A percentile compares a stretch with the other conserved stretches of the same genome.
Evolutionary conservation across 2,888 invertebrate species (phyloP).

Genomic region (Apamea monoglypha): DNA sequence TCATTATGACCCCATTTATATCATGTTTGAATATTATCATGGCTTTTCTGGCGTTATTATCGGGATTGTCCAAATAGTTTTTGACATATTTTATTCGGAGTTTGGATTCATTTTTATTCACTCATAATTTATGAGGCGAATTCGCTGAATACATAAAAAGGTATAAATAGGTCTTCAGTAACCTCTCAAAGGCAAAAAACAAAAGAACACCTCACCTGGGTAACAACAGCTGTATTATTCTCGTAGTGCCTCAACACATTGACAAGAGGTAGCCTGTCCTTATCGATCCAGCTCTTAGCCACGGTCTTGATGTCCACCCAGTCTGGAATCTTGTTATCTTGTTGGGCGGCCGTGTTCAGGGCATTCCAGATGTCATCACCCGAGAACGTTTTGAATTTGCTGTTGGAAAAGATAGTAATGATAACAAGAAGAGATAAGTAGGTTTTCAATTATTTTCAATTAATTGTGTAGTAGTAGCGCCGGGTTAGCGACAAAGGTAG

Average conservation of each 20-base stretch:
- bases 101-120: no score
- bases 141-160: no score
- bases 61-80: no score
- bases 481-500: neutral
- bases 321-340: constrained; percentile 88
- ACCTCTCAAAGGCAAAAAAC: neutral
- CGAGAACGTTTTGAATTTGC: constrained; percentile 93
- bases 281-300: constrained; percentile 95
- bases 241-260: constrained; percentile 93
- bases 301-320: constrained; percentile 92
- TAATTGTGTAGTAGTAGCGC: neutral
- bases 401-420: constrained; percentile 64
- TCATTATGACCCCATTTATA: no score
- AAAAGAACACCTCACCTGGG: constrained; percentile 88
- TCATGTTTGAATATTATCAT: neutral
- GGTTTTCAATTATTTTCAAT: neutral
- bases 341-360: constrained; percentile 92
- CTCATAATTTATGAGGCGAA: no score
- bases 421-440: neutral
- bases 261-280: constrained; percentile 94
- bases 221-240: constrained; percentile 90
- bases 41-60: neutral
- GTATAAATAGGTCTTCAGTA: neutral
- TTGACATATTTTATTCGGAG: neutral
- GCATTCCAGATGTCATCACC: constrained; percentile 95